Evolutionary conservation across 2,888 invertebrate genomes (phyloP), one percentile per base, ranked within the genome.

Genomic region (Lamellibrachia columna): DNA sequence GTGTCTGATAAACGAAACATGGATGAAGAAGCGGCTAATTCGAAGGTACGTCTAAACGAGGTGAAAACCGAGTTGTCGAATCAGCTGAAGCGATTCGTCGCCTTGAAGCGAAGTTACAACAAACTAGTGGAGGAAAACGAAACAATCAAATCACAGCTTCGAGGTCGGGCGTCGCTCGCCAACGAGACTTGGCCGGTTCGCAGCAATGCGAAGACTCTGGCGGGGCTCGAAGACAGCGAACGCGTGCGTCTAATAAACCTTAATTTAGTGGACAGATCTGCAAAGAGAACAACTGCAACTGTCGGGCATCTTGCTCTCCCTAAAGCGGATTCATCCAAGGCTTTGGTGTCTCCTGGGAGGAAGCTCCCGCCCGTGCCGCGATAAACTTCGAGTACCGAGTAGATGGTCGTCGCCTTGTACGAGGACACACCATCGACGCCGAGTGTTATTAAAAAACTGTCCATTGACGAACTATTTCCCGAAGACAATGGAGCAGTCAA

Each of bases 91-190:
- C 15, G 92, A 11, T 93, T 93, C 55, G 7, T 90, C 1, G 40
- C 55, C 11, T 90, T 93, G 52, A 92, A 92, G 58, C 92, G 92
- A 53, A 93, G 90, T 60, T 92, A 92, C 60, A 92, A 90, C 60
- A 90, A 93, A 8, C 91, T 92, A 11, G 53, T 52, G 28, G 90
- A 90, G n/a, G 92, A 93, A n/a, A 93, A 92, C 91, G 93, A 93
- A 15, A 55, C 22, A n/a, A n/a, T 93, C 90, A 90, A 92, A 58
- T 52, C 58, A 28, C 92, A 92, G 90, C 92, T 92, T 3, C 90
- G 92, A 7, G 90, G 75, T 22, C 53, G 92, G 7, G 53, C 22
- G 6, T 75, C 75, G 75, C 75, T 75, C 75, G 75, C 75, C 75
- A 75, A 75, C 75, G 75, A 75, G 75, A 75, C 75, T 15, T 75